Evolutionary conservation across 2,888 invertebrate genomes (phyloP).

Genomic region (Drosophila flavopinicola): DNA sequence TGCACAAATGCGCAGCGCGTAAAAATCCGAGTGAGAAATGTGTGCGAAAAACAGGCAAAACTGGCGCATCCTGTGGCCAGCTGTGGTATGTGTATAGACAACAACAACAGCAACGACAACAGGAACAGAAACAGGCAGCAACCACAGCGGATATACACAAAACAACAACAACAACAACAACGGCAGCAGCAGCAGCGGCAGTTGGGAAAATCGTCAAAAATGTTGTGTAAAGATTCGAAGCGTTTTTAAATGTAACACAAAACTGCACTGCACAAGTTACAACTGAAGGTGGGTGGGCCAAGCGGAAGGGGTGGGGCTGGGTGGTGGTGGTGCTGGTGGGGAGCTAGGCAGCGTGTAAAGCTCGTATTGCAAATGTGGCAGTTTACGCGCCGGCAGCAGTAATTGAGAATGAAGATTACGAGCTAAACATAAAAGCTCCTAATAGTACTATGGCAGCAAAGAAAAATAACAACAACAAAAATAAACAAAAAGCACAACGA

Average conservation of each 20-base stretch:
- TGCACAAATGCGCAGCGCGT: constrained; percentile 48
- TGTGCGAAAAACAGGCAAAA: constrained; percentile 63
- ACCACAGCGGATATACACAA: constrained; percentile 33
- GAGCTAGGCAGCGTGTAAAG: too few species aligned
- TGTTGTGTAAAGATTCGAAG: constrained; percentile 60
- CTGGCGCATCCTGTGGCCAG: constrained; percentile 73
- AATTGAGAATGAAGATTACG: constrained; percentile 59
- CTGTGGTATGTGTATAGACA: constrained; percentile 36
- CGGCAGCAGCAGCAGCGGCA: constrained; percentile 33
- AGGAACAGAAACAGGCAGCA: constrained; percentile 13
- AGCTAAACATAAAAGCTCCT: constrained; percentile 60
- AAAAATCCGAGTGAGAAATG: constrained; percentile 58
- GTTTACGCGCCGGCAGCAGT: constrained; percentile 38
- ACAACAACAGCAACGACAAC: constrained; percentile 10
- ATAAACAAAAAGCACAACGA: constrained; percentile 9
- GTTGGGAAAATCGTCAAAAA: constrained; percentile 67
- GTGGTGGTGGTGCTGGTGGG: too few species aligned
- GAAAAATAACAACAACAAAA: not conserved
- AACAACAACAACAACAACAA: constrained; percentile 12
- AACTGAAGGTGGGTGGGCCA: not conserved
- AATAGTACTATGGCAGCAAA: constrained; percentile 28
- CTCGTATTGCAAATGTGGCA: constrained; percentile 43
- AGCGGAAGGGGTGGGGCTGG: not conserved
- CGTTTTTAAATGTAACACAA: constrained; percentile 53
- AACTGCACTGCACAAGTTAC: constrained; percentile 18